These are phyloP conservation scores for Ectropis crepuscularia DNA, from an alignment of 2,888 invertebrate species.

Conservation along the genomic window DNA sequence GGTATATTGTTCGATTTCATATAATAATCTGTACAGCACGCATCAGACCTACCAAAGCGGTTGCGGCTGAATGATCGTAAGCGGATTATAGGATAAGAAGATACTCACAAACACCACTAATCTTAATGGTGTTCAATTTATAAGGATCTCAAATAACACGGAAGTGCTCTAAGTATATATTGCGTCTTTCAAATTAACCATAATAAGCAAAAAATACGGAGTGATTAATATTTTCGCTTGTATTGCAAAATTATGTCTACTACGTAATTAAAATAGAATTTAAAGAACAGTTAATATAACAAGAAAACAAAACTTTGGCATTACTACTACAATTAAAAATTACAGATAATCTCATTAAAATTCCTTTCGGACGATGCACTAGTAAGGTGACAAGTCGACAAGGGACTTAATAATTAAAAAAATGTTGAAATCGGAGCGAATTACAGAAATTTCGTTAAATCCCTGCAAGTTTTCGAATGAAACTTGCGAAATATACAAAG, in stretches of 20 bases:
- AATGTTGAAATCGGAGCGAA: slow-evolving; percentile 67
- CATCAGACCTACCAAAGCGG: neutral
- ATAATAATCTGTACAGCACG: slow-evolving; percentile 21
- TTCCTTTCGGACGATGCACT: slow-evolving; percentile 10
- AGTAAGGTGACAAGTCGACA: slow-evolving; percentile 33
- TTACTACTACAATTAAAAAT: slow-evolving; percentile 3
- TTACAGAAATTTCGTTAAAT: slow-evolving; percentile 63
- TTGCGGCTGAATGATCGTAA: slow-evolving; percentile 14
- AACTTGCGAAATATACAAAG: slow-evolving; percentile 68
- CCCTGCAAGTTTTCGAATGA: slow-evolving; percentile 63
- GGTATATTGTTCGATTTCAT: slow-evolving; percentile 1
- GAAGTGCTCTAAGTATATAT: slow-evolving; percentile 7
- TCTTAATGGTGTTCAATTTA: slow-evolving; percentile 17
- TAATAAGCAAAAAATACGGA: slow-evolving; percentile 9
- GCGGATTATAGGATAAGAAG: slow-evolving; percentile 2
- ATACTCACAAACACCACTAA: slow-evolving; percentile 6
- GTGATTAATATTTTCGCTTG: too few species aligned
- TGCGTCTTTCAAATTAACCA: slow-evolving; percentile 2
- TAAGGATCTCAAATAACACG: slow-evolving; percentile 22
- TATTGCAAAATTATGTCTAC: neutral
- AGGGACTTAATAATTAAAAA: slow-evolving; percentile 57
- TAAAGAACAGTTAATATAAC: too few species aligned
- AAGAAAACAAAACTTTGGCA: neutral
- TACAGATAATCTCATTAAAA: slow-evolving; percentile 11
- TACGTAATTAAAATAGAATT: neutral